These are phyloP conservation scores for Hippocampus kuda DNA, from an alignment of 2,797 vertebrate genomes.

Conservation along the genomic window DNA sequence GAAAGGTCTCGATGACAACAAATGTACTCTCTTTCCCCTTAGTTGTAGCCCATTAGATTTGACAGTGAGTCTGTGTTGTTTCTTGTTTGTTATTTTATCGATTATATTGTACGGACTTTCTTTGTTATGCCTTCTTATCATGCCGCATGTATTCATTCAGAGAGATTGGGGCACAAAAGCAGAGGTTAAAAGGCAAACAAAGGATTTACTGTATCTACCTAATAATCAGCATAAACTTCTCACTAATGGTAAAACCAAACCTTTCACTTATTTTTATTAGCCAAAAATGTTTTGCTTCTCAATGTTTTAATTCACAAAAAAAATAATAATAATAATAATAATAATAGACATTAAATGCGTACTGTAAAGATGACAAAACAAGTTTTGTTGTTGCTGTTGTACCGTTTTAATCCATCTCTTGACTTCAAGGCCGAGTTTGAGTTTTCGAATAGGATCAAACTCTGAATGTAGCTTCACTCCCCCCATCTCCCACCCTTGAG, in stretches of 20 bases:
- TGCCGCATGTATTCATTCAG: not conserved
- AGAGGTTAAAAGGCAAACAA: not conserved
- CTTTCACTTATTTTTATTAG: not conserved
- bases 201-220: not conserved
- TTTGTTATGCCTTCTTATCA: not conserved
- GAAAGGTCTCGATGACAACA: constrained; percentile 44
- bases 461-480: too few species aligned
- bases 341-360: too few species aligned
- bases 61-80: constrained; percentile 5
- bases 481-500: too few species aligned
- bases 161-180: not conserved
- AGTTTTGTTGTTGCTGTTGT: too few species aligned
- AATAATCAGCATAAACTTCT: not conserved
- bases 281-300: not conserved
- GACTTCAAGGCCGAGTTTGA: too few species aligned
- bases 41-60: constrained; percentile 12
- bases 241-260: not conserved
- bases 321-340: too few species aligned
- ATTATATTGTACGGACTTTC: not conserved
- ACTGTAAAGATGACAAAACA: too few species aligned
- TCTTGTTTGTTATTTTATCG: not conserved
- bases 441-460: too few species aligned
- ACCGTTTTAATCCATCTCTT: too few species aligned
- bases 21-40: constrained; percentile 30
- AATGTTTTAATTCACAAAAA: not conserved